Base-by-base conservation (phyloP, 2,797 vertebrate species). In the Alfaro cultratus region DNA sequence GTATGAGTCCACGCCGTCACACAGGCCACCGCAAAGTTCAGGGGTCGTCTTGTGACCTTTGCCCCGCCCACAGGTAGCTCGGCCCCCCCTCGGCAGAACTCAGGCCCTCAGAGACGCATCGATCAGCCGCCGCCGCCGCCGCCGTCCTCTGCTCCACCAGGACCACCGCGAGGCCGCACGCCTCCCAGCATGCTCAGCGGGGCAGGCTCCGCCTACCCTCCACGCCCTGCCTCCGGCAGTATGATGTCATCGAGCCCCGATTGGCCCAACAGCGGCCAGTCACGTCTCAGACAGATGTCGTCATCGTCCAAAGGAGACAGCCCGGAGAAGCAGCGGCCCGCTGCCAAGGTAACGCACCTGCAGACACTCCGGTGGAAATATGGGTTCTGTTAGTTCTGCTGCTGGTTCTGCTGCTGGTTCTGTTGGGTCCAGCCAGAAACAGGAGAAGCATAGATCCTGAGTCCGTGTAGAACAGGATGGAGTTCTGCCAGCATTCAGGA, bases 291-390 rank as follows among this genome's bases (percentile, higher is more conserved):
- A 76, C 95, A 96, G 89, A 97, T 97, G 73, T 98, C 98, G 0
- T 98, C 98, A 0, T 99, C 98, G 0, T 98, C 98, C 51, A 99
- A 99, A 92, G 98, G 98, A 0, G 98, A 99, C 93, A 99, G 98
- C 81, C 98, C 98, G 0, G 98, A 99, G 94, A 98, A 99, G 88
- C 97, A 97, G 9, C 96, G 97, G 0, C 93, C 96, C 0, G 85
- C 93, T 10, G 88, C 94, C 83, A 96, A 96, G 92, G 94, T 94
- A 77, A 89, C 72, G 21, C 6, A 1, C 1, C 15, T 15, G 15
- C 73, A 13, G 29, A 29, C 26, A 31, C n/a, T n/a, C n/a, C n/a
- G n/a, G n/a, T n/a, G n/a, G n/a, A n/a, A 3, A 23, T 10, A 1
- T 55, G 51, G 21, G 9, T 55, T 26, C 51, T 55, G 51, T 18